Evolutionary conservation across 2,113 vertebrate species (phyloP).

Genomic region (Megalops atlanticus): DNA sequence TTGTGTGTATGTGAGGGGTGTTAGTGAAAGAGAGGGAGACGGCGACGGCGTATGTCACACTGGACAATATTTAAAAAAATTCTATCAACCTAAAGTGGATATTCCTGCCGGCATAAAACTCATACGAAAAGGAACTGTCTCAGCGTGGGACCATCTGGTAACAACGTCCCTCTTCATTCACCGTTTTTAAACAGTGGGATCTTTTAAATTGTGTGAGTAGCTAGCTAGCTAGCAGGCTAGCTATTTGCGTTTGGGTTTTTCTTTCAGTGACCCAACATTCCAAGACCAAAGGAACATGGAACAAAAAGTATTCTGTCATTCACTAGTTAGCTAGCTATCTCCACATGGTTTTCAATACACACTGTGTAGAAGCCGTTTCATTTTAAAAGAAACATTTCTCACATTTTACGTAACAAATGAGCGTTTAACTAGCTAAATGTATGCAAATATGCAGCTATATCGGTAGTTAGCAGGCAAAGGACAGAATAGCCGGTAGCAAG

Average conservation of each 20-base stretch:
- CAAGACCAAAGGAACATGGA: not conserved
- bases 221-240: constrained; percentile 56
- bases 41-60: constrained; percentile 68
- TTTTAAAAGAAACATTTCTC: too few relatives aligned
- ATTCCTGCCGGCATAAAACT: constrained; percentile 1
- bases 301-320: constrained; percentile 5
- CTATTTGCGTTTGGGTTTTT: constrained; percentile 20
- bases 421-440: not conserved
- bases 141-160: constrained; percentile 23
- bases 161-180: constrained; percentile 13
- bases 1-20: constrained; percentile 76
- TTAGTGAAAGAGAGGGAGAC: constrained; percentile 70
- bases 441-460: not conserved
- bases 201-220: constrained; percentile 44
- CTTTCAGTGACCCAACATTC: not conserved
- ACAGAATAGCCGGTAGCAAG: constrained; percentile 20
- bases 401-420: not conserved
- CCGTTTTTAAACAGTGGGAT: constrained; percentile 36
- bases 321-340: not conserved
- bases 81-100: constrained; percentile 10
- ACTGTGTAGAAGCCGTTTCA: not conserved
- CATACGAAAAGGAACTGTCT: constrained; percentile 9
- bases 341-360: constrained; percentile 42
- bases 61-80: constrained; percentile 39
- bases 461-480: constrained; percentile 35